These are phyloP conservation scores for Sus cebifrons DNA, from an alignment of 2,797 vertebrate species.

Conservation along the genomic window DNA sequence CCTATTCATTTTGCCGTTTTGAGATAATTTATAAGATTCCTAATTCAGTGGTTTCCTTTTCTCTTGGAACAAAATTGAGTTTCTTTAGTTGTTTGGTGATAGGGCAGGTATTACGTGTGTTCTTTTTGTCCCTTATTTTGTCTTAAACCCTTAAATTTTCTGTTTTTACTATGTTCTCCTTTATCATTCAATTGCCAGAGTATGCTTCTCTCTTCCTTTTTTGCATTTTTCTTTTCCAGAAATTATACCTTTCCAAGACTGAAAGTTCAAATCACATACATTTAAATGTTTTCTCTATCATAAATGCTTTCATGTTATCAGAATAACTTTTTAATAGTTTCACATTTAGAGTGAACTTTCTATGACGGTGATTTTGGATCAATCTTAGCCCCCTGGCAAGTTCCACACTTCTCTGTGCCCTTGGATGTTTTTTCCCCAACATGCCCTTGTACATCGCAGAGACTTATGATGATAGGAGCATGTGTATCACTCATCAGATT, in stretches of 20 bases:
- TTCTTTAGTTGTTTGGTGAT: too few species aligned
- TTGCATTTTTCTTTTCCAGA: not conserved
- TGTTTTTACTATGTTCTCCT: not conserved
- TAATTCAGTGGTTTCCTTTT: too few species aligned
- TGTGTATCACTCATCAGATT: not conserved
- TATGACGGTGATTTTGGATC: not conserved
- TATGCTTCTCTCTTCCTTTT: not conserved
- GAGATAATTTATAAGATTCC: too few species aligned
- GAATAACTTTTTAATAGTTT: not conserved
- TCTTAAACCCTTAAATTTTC: not conserved
- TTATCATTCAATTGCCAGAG: not conserved
- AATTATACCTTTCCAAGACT: not conserved
- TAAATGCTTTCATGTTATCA: not conserved
- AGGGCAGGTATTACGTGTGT: not conserved
- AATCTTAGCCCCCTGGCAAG: not conserved
- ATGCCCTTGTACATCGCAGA: not conserved
- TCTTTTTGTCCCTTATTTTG: not conserved
- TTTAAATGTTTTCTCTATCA: not conserved
- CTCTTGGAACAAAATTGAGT: too few species aligned
- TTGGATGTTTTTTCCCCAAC: not conserved
- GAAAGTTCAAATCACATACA: not conserved
- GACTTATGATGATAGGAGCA: not conserved
- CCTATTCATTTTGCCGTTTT: too few species aligned
- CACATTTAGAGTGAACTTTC: not conserved
- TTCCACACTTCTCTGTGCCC: not conserved